Percentiles rank a stretch among this genome's conserved stretches.
Evolutionary conservation across 2,113 vertebrate genomes (phyloP).

Genomic region (Podiceps cristatus): DNA sequence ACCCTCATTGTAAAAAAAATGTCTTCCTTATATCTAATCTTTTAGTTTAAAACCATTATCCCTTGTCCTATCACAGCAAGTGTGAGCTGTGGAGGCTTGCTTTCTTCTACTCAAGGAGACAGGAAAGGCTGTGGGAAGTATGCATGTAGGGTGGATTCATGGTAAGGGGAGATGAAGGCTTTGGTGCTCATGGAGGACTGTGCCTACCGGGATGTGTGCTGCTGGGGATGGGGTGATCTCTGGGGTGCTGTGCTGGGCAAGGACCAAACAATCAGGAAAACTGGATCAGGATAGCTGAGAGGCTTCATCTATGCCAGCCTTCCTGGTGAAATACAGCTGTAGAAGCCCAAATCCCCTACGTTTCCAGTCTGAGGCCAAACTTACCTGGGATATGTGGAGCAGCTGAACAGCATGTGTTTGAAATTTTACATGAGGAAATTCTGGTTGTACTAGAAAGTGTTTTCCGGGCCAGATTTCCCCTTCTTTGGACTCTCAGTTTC

Average conservation of each 20-base stretch:
- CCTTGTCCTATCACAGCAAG: background rate
- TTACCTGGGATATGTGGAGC: background rate
- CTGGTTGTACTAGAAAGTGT: background rate
- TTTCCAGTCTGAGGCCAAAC: background rate
- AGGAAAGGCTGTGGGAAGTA: background rate
- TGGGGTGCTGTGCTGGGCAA: background rate
- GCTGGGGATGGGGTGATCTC: too few species aligned
- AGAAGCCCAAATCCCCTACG: rapidly evolving
- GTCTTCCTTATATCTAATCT: background rate
- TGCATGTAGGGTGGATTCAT: rapidly evolving
- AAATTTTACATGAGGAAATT: background rate
- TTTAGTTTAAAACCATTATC: background rate
- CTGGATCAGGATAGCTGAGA: background rate
- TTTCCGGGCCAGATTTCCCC: background rate
- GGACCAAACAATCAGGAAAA: background rate
- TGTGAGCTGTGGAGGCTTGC: background rate
- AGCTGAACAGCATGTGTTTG: background rate
- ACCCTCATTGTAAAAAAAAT: background rate
- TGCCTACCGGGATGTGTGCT: rapidly evolving
- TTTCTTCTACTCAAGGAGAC: background rate
- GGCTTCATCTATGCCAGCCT: background rate
- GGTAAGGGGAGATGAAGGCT: background rate
- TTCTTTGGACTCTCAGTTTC: background rate
- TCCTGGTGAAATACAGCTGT: background rate
- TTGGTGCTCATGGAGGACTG: background rate